Conservation (phyloP, 1,140 invertebrate species). For the Drosophila lowei region DNA sequence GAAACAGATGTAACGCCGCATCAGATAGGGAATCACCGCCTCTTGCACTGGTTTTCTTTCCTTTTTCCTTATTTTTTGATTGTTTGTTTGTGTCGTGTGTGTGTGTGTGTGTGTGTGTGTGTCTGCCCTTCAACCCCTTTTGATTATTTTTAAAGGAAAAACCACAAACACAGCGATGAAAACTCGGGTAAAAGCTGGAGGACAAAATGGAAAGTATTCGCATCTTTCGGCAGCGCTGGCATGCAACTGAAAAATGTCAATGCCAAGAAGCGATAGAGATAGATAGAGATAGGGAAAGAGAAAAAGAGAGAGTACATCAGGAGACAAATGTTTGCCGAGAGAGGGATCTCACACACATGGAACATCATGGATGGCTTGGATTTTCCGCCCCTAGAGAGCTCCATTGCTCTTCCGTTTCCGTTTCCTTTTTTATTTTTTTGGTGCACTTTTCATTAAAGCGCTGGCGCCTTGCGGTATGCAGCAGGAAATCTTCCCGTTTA, state of each 20-base stretch:
- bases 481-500: no score
- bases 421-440: no score
- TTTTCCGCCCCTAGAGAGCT: no score
- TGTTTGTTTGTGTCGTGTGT: conserved; percentile 11
- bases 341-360: not conserved
- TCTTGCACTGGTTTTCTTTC: not conserved
- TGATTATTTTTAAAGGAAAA: conserved; percentile 65
- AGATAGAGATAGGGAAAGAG: not conserved
- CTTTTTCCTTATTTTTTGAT: no score
- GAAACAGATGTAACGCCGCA: conserved; percentile 66
- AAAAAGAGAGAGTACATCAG: conserved; percentile 12
- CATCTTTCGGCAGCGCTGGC: conserved; percentile 41
- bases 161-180: conserved; percentile 9
- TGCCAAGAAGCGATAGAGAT: conserved; percentile 34
- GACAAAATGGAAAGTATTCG: conserved; percentile 60
- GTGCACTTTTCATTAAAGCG: no score
- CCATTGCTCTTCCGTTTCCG: no score
- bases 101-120: conserved; percentile 1
- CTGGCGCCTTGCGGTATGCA: no score
- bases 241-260: conserved; percentile 57
- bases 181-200: not conserved
- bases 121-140: conserved; percentile 50
- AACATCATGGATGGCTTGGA: no score
- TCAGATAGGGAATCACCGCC: conserved; percentile 35
- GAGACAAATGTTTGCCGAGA: conserved; percentile 26